Conservation (phyloP, 2,888 invertebrate species). For the Globia sparganii region DNA sequence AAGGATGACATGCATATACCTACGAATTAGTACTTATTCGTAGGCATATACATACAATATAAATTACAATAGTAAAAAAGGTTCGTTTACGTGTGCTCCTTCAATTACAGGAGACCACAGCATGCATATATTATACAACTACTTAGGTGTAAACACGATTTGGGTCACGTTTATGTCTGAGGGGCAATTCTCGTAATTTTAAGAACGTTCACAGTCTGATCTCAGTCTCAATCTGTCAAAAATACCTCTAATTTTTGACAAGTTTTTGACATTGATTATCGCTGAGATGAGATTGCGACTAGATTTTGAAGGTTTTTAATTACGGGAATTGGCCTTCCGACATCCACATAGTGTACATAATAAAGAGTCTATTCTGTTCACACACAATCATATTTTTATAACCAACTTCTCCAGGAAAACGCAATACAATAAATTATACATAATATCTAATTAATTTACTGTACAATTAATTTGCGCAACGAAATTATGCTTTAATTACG, state of each 20-base stretch:
- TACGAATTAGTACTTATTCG: too few species aligned
- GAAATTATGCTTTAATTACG: slow-evolving; percentile 60
- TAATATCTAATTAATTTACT: slow-evolving; percentile 35
- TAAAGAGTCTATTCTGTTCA: not conserved
- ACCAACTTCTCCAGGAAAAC: slow-evolving; percentile 13
- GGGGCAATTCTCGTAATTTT: not conserved
- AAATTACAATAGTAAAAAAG: not conserved
- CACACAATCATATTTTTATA: slow-evolving; percentile 13
- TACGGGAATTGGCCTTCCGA: not conserved
- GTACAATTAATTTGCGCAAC: slow-evolving; percentile 59
- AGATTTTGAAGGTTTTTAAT: not conserved
- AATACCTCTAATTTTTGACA: not conserved
- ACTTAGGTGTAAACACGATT: too few species aligned
- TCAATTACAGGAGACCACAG: not conserved
- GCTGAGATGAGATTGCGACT: not conserved
- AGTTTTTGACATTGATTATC: too few species aligned
- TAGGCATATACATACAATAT: too few species aligned
- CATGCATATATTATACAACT: not conserved
- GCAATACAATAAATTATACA: slow-evolving; percentile 30
- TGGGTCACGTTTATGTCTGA: not conserved
- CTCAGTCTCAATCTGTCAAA: not conserved
- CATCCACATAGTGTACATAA: not conserved
- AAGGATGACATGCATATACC: not conserved
- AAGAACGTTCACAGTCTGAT: not conserved
- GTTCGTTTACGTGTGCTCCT: not conserved